These are phyloP conservation scores for Trichomalopsis sarcophagae DNA, from an alignment of 1,140 invertebrate species.

Conservation along the genomic window DNA sequence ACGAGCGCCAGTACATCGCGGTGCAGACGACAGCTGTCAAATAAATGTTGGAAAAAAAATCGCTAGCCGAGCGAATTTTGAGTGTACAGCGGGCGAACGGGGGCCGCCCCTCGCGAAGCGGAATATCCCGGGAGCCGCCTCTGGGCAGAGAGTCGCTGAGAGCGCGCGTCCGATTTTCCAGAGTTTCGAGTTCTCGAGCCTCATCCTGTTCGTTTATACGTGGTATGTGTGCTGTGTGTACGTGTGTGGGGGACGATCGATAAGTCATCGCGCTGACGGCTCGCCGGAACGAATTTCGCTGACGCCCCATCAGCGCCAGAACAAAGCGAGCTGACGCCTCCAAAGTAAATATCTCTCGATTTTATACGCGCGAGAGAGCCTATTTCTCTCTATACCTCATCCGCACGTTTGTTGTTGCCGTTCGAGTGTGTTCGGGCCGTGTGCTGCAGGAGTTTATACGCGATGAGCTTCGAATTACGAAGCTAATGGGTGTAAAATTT, in stretches of 20 bases:
- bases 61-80: slow-evolving; percentile 73
- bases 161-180: slow-evolving; percentile 61
- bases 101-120: slow-evolving; percentile 58
- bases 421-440: neutral
- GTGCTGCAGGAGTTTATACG: neutral
- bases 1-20: slow-evolving; percentile 1
- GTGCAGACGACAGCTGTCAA: slow-evolving; percentile 74
- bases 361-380: neutral
- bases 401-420: neutral
- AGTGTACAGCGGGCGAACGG: slow-evolving; percentile 62
- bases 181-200: slow-evolving; percentile 61
- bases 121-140: slow-evolving; percentile 58
- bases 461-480: neutral
- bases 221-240: neutral
- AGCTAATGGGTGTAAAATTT: neutral
- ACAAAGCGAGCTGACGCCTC: slow-evolving; percentile 33
- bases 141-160: slow-evolving; percentile 59
- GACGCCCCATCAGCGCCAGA: slow-evolving; percentile 14
- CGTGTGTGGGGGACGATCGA: slow-evolving; percentile 56
- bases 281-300: slow-evolving; percentile 41
- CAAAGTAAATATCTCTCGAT: slow-evolving; percentile 40
- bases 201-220: slow-evolving; percentile 17
- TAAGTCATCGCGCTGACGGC: slow-evolving; percentile 64
- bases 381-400: neutral
- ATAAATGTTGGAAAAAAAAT: slow-evolving; percentile 73